Base-by-base conservation (phyloP, 2,113 vertebrate genomes). In the Saccopteryx bilineata region DNA sequence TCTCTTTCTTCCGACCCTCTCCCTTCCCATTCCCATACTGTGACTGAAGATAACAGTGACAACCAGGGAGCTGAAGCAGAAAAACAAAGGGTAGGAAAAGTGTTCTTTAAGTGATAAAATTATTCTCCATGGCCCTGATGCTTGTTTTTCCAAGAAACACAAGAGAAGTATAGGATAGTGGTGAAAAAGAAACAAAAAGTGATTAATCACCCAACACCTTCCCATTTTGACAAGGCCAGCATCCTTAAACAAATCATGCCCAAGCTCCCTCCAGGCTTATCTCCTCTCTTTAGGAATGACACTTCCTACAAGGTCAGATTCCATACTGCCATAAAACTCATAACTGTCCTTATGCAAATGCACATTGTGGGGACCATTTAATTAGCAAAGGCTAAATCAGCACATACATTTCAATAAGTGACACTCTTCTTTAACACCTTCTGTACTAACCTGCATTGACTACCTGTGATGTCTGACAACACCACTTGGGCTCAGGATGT, bases 321-420 rank as follows among this genome's bases (percentile, higher is more conserved):
- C 83, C 71, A 39, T 90, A 71, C 71, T 93, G 86, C 46, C 90
- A 26, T 56, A 93, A 96, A 96, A 96, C 56, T 93, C 90, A 80
- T 91, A 96, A 87, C 66, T 94, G 13, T 92, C 71, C 84, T 23
- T 93, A 97, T 93, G 91, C 96, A 94, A 97, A 94, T 84, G 93
- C 33, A 90, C 84, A 87, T 95, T 61, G 63, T n/a, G 84, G 75
- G 71, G 75, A 78, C 80, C 63, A 90, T 95, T 97, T 96, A 97
- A 97, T 97, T 94, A 95, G 87, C 87, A 95, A 94, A 97, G 52
- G n/a, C 84, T 96, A 97, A 95, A 85, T 82, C 84, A 97, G 93
- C 83, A 88, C 61, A 95, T 93, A 87, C 96, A 96, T 96, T 97
- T 97, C 97, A 97, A 94, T 97, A 97, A 93, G 96, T 92, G 90